A percentile compares a stretch with the other conserved stretches of the same genome.
Conservation (phyloP, 37 sponge, comb jelly and placozoan species). For the Axinella damicornis region DNA sequence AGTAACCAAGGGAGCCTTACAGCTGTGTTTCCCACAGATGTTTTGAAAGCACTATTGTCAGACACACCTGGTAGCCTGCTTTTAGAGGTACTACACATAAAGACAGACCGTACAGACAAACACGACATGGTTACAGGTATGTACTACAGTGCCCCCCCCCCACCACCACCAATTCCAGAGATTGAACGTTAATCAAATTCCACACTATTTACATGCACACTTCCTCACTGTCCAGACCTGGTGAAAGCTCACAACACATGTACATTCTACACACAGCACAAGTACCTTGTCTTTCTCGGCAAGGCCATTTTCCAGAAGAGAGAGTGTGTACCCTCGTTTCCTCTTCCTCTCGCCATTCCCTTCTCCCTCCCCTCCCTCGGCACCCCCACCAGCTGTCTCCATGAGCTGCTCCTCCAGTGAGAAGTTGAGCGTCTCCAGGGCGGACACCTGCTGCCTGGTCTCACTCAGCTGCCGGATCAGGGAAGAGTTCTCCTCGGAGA, state of each 20-base stretch:
- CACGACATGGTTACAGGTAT: no score
- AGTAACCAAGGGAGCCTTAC: no score
- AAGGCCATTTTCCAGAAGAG: conserved; percentile 12
- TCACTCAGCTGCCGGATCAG: conserved; percentile 1
- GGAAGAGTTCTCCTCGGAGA: conserved; percentile 12
- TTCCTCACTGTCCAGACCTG: not conserved
- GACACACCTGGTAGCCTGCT: no score
- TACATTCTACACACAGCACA: no score
- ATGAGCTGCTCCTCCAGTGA: conserved; percentile 43
- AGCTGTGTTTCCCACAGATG: no score
- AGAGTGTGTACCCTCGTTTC: conserved; percentile 17
- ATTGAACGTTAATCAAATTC: no score
- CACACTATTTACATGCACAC: not conserved
- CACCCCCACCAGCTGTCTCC: not conserved
- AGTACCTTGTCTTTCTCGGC: conserved; percentile 54
- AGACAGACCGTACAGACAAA: no score
- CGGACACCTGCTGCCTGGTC: conserved; percentile 10
- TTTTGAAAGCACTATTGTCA: no score
- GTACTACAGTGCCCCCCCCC: no score
- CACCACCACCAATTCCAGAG: no score
- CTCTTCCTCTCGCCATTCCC: not conserved
- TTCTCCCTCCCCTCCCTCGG: conserved; percentile 9
- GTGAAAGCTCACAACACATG: not conserved
- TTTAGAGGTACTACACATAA: no score
- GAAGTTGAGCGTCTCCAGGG: conserved; percentile 42